Percentiles rank a stretch among this genome's conserved stretches.
Conservation (phyloP, 2,113 vertebrate species). For the Dipodomys ordii region DNA sequence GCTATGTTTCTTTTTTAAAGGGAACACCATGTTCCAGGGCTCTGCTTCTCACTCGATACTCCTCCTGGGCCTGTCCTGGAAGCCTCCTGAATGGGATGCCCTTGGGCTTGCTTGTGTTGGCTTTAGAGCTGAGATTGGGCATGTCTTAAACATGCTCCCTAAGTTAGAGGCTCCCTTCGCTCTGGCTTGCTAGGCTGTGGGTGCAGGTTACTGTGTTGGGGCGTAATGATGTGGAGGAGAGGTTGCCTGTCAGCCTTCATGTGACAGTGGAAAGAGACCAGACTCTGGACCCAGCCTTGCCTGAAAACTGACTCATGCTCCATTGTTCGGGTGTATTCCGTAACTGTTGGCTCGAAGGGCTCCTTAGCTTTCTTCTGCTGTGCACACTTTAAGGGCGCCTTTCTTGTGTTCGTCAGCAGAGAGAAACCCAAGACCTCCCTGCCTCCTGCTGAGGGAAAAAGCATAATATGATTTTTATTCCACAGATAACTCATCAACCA, state of each 20-base stretch:
- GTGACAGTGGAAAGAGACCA: neutral
- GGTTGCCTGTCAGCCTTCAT: neutral
- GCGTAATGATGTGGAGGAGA: neutral
- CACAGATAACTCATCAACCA: neutral
- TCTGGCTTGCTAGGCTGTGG: neutral
- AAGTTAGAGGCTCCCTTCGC: neutral
- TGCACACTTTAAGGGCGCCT: neutral
- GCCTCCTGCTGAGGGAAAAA: neutral
- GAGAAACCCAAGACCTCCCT: neutral
- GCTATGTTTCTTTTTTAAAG: fast-evolving
- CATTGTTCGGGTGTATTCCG: neutral
- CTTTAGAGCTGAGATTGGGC: neutral
- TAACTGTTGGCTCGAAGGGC: neutral
- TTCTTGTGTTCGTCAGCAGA: neutral
- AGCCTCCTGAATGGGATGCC: neutral
- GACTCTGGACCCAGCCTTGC: neutral
- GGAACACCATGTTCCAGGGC: fast-evolving
- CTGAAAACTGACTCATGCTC: neutral
- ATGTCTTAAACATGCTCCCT: neutral
- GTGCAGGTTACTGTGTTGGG: neutral
- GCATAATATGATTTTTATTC: neutral
- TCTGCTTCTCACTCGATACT: neutral
- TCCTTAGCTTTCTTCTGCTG: neutral
- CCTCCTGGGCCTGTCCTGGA: neutral
- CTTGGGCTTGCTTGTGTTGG: neutral